A percentile compares a stretch with the other conserved stretches of the same genome.
These are phyloP conservation scores for Amaurobius ferox DNA, from an alignment of 2,888 invertebrate genomes.

Conservation along the genomic window DNA sequence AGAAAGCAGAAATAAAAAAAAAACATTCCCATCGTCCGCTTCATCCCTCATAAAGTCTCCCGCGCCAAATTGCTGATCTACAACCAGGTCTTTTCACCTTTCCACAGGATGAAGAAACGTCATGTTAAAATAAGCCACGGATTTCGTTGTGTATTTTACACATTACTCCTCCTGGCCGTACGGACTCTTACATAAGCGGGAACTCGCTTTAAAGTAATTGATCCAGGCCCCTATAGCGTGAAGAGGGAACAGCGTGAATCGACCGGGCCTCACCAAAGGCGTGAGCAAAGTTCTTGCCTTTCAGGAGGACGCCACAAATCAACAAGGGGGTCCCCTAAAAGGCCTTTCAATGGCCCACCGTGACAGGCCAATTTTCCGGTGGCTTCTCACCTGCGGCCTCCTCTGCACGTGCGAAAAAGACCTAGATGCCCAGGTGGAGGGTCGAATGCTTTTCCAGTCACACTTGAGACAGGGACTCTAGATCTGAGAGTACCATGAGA, in stretches of 20 bases:
- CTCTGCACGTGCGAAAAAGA: conserved; percentile 44
- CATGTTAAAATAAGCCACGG: conserved; percentile 53
- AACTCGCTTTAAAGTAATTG: conserved; percentile 47
- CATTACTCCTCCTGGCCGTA: conserved; percentile 29
- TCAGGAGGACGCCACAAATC: conserved; percentile 47
- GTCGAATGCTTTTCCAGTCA: not conserved
- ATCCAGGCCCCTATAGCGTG: conserved; percentile 33
- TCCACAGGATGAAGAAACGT: conserved; percentile 4
- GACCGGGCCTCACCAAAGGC: conserved; percentile 31
- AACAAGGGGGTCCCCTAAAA: conserved; percentile 42
- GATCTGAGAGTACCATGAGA: not conserved
- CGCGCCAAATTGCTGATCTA: conserved; percentile 23
- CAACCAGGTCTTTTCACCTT: conserved; percentile 6
- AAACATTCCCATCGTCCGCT: not conserved
- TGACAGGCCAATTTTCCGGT: conserved; percentile 68
- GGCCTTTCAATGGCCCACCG: conserved; percentile 65
- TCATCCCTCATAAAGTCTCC: conserved; percentile 23
- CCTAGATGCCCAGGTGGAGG: conserved; percentile 20
- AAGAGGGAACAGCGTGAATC: conserved; percentile 18
- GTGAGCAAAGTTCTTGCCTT: conserved; percentile 56
- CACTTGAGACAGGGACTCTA: conserved; percentile 19
- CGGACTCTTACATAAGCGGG: conserved; percentile 42
- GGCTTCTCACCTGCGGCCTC: conserved; percentile 64
- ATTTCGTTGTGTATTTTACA: conserved; percentile 54
- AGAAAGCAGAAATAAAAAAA: too few species aligned